These are phyloP conservation scores for Amitus sp. DNA, from an alignment of 2,888 invertebrate genomes.

Conservation along the genomic window DNA sequence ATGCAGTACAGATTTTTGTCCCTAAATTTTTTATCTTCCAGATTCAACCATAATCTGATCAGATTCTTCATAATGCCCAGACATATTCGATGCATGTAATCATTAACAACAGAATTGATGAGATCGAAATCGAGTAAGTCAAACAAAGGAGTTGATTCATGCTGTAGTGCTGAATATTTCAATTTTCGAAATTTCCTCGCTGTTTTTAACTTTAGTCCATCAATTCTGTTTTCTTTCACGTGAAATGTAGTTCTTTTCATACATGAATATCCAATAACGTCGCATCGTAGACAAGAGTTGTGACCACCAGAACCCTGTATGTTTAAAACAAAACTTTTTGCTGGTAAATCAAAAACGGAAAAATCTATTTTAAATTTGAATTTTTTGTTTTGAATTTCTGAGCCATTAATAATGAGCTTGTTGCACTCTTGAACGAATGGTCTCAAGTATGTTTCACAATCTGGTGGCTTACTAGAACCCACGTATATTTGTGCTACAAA, in stretches of 20 bases:
- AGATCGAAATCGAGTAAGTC: not conserved
- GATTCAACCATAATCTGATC: not conserved
- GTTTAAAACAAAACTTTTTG: not conserved
- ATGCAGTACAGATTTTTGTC: not conserved
- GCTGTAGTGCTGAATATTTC: no score
- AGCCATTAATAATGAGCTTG: not conserved
- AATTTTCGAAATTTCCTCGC: no score
- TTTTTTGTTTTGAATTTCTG: not conserved
- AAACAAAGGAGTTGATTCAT: no score
- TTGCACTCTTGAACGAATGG: not conserved
- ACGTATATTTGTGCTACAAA: not conserved
- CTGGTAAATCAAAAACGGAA: no score
- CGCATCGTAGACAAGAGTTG: not conserved
- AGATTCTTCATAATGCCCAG: not conserved
- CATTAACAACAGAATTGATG: not conserved
- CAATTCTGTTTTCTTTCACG: no score
- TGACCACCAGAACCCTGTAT: not conserved
- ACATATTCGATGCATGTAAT: not conserved
- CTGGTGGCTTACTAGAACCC: not conserved
- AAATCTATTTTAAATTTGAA: not conserved
- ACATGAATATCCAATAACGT: not conserved
- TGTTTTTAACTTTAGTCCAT: no score
- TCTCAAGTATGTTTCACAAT: not conserved
- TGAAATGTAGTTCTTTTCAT: no score
- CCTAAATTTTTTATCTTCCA: not conserved